Base-by-base conservation (phyloP, 23 tunicate species). In the Phallusia fumigata region DNA sequence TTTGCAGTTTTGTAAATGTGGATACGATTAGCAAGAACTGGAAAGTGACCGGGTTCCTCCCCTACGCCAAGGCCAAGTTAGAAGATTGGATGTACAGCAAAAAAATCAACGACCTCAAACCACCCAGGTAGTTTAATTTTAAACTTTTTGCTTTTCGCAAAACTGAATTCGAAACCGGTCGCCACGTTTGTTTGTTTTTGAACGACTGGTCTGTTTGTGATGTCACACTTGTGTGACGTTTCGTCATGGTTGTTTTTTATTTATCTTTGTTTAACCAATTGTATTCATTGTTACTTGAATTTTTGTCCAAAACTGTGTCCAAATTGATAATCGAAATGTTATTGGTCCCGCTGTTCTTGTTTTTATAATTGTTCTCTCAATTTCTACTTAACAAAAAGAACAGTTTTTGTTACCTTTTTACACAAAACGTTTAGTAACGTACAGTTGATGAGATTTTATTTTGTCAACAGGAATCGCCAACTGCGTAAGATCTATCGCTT, bases 51-150 rank as follows among this genome's bases (percentile, higher is more conserved):
- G 85, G 89, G 22, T 64, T 78, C 65, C 76, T 91, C 35, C 96
- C 90, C 16, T 81, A 84, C 40, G 49, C 79, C 21, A 91, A 86
- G 36, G 65, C 80, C 22, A 91, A 91, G 82, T 33, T 91, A 32
- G 96, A 91, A 79, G 83, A 82, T 51, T 73, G 86, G 90, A 76
- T 87, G 84, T 91, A 91, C 79, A 84, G 91, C 19, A 87, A 73
- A 77, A 92, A 87, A 53, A 76, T 28, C 64, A 76, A 31, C 31
- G 52, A 58, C 50, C 52, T 92, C 19, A 53, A 47, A 47, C 88
- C 97, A 44, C 97, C 97, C 19, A 89, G 88, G 97, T 89, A 74
- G 30, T 22, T 1, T 22, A 15, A 51, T 51, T 51, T 51, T 51
- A 51, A 51, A 18, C 58, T 51, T 15, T 51, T 51, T 51, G 18